Percentiles rank a stretch among this genome's conserved stretches.
phyloP scores from a whole-genome alignment of 2,888 invertebrate species.

The Tenthredo mesomela region DNA sequence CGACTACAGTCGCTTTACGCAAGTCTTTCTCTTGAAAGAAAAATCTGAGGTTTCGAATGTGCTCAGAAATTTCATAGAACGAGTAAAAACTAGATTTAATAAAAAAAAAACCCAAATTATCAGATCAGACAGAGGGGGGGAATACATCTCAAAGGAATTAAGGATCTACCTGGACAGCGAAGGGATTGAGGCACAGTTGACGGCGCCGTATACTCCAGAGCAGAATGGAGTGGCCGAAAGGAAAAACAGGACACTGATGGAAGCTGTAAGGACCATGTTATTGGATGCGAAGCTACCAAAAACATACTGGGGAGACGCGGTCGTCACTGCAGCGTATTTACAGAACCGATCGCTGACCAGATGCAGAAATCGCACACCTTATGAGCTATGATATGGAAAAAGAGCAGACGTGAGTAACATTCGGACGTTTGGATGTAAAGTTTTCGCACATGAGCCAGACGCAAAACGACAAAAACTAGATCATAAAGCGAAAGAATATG shows the following conservation, averaged over 20 bases:
- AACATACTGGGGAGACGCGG: slow-evolving; percentile 68
- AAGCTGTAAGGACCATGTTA: slow-evolving; percentile 64
- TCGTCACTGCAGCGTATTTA: slow-evolving; percentile 61
- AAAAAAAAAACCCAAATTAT: slow-evolving; percentile 61
- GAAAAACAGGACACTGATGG: slow-evolving; percentile 62
- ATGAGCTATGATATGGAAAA: slow-evolving; percentile 49
- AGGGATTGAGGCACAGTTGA: slow-evolving; percentile 63
- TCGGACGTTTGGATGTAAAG: slow-evolving; percentile 24
- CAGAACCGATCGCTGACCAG: slow-evolving; percentile 60
- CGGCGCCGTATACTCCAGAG: slow-evolving; percentile 62
- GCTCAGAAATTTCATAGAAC: no score
- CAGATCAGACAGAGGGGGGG: slow-evolving; percentile 65
- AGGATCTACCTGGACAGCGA: slow-evolving; percentile 60
- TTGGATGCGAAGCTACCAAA: slow-evolving; percentile 61
- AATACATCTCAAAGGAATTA: slow-evolving; percentile 63
- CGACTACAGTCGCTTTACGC: no score
- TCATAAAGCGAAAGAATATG: slow-evolving; percentile 28
- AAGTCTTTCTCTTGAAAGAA: no score
- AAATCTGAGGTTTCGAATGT: no score
- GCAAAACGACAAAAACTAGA: slow-evolving; percentile 34
- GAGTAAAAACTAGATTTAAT: slow-evolving; percentile 37
- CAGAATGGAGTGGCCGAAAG: slow-evolving; percentile 65
- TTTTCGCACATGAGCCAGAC: slow-evolving; percentile 27
- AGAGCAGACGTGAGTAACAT: slow-evolving; percentile 27
- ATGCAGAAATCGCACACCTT: slow-evolving; percentile 51